phyloP scores from a whole-genome alignment of 2,797 vertebrate species.

The Pachyuromys duprasi region DNA sequence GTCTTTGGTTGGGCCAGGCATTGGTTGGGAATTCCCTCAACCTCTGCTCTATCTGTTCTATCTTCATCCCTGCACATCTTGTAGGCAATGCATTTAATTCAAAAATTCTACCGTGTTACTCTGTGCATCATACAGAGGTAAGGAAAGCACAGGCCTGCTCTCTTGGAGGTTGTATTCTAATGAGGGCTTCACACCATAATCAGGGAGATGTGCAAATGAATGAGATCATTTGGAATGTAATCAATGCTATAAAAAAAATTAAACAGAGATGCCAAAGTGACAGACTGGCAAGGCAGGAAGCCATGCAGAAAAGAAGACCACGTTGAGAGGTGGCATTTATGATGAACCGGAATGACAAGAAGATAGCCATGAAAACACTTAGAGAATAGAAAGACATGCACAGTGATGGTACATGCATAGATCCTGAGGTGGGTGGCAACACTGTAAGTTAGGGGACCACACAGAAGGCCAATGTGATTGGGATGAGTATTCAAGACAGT shows the following conservation, averaged over 20 bases:
- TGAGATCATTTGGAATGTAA: conserved; percentile 59
- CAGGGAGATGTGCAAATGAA: conserved; percentile 65
- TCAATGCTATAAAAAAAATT: conserved; percentile 19
- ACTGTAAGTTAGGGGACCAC: neutral
- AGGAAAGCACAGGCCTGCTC: neutral
- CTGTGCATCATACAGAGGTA: neutral
- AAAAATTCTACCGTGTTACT: conserved; percentile 1
- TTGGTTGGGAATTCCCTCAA: no score
- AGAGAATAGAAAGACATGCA: neutral
- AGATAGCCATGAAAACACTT: neutral
- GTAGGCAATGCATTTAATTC: neutral
- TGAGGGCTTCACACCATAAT: conserved; percentile 45
- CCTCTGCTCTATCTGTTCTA: no score
- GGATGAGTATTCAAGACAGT: neutral
- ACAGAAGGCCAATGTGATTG: neutral
- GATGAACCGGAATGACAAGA: conserved; percentile 5
- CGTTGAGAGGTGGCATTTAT: conserved; percentile 38
- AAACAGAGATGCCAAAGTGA: conserved; percentile 37
- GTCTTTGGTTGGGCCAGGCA: no score
- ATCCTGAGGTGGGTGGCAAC: neutral
- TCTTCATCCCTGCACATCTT: no score
- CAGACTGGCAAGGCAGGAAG: neutral
- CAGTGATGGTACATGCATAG: neutral
- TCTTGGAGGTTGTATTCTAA: conserved; percentile 62
- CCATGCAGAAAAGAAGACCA: conserved; percentile 43